Conservation (phyloP, 2,797 vertebrate genomes). For the Toxotes lorentzi region DNA sequence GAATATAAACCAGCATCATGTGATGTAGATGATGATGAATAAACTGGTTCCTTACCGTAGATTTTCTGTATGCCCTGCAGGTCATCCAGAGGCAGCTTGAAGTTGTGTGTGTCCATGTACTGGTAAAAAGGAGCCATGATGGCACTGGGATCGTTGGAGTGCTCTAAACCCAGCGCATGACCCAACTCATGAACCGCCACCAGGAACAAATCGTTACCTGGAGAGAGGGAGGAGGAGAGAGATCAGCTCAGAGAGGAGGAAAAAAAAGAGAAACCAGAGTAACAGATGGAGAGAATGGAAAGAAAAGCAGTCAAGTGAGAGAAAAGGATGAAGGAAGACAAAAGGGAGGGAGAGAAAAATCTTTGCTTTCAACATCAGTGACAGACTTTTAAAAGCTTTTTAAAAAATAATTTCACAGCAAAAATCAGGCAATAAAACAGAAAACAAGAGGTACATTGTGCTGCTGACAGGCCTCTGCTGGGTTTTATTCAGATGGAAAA, state of each 20-base stretch:
- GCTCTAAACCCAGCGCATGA: conserved; percentile 94
- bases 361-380: conserved; percentile 1
- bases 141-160: conserved; percentile 96
- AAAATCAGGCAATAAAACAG: conserved; percentile 12
- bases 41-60: conserved; percentile 83
- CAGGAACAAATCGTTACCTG: conserved; percentile 96
- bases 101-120: conserved; percentile 99
- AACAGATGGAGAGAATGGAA: no score
- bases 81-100: conserved; percentile 97
- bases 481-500: not conserved
- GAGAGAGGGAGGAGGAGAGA: not conserved
- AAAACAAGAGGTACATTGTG: not conserved
- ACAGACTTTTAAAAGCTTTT: not conserved
- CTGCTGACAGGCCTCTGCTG: conserved; percentile 1
- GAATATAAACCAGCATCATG: no score
- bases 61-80: conserved; percentile 98
- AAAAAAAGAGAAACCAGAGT: not conserved
- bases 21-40: no score
- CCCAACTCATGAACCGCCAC: conserved; percentile 97
- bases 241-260: no score
- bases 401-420: conserved; percentile 26
- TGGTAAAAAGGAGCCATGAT: conserved; percentile 99
- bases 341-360: not conserved
- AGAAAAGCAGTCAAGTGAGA: not conserved
- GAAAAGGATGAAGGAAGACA: not conserved